These are phyloP conservation scores for Diaperis boleti DNA, from an alignment of 2,888 invertebrate genomes.

Conservation along the genomic window DNA sequence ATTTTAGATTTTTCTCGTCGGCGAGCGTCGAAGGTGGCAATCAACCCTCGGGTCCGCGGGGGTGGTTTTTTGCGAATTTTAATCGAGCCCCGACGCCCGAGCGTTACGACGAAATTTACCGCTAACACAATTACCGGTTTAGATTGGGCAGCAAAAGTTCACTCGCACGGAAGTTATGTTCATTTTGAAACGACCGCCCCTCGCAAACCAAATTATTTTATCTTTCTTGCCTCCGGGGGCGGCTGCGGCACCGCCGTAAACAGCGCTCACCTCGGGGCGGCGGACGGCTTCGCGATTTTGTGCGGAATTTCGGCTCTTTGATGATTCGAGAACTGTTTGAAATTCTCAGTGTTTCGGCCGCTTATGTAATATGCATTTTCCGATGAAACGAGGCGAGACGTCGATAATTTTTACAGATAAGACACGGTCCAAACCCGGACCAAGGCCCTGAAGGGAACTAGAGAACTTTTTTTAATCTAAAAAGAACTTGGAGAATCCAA, in stretches of 20 bases:
- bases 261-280: slow-evolving; percentile 24
- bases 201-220: slow-evolving; percentile 59
- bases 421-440: no score
- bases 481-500: no score
- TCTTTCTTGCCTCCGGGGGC: slow-evolving; percentile 38
- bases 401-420: no score
- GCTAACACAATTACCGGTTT: slow-evolving; percentile 65
- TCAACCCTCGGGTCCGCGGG: no score
- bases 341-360: no score
- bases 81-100: slow-evolving; percentile 53
- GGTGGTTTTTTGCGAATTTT: slow-evolving; percentile 47
- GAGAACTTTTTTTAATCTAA: no score
- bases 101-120: slow-evolving; percentile 63
- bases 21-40: no score
- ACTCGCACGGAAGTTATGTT: slow-evolving; percentile 64
- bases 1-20: slow-evolving; percentile 60
- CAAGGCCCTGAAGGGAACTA: no score
- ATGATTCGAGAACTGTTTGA: no score
- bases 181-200: slow-evolving; percentile 60
- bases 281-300: slow-evolving; percentile 1
- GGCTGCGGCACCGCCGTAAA: slow-evolving; percentile 28
- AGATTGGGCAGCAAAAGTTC: slow-evolving; percentile 63
- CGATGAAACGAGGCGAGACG: no score
- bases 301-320: background rate
- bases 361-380: no score